A percentile compares a stretch with the other conserved stretches of the same genome.
Evolutionary conservation across 2,888 invertebrate genomes (phyloP).

Genomic region (Ectemnius continuus): DNA sequence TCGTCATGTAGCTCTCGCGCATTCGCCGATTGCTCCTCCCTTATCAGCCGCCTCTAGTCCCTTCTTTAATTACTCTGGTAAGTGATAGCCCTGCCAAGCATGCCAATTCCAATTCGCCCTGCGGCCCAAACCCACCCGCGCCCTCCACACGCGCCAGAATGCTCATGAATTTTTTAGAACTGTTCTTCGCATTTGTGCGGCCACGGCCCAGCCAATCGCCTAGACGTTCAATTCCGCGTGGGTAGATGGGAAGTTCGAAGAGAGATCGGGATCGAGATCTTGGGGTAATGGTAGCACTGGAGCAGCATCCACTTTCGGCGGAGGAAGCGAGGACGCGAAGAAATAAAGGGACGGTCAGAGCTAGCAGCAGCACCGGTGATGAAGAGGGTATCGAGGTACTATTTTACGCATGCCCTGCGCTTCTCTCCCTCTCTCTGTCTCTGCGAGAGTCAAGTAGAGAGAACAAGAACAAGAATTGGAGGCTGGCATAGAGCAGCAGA

Average conservation of each 20-base stretch:
- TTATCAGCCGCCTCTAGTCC: not conserved
- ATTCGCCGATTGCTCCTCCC: conserved; percentile 25
- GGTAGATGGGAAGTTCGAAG: conserved; percentile 9
- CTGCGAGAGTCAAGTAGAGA: conserved; percentile 11
- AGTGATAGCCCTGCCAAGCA: not conserved
- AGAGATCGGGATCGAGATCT: conserved; percentile 20
- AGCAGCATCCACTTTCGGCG: conserved; percentile 8
- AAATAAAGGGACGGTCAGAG: conserved; percentile 2
- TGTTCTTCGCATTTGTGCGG: not conserved
- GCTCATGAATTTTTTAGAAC: conserved; percentile 1
- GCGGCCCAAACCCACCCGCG: too few species aligned
- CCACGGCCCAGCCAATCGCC: conserved; percentile 5
- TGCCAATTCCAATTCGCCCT: not conserved
- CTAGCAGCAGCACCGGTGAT: conserved; percentile 19
- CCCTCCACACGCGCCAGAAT: not conserved
- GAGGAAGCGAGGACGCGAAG: conserved; percentile 18
- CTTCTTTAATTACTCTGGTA: conserved; percentile 19
- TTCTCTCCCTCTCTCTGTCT: too few species aligned
- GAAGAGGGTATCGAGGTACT: conserved; percentile 52
- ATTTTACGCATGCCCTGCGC: conserved; percentile 51
- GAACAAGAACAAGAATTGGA: conserved; percentile 12
- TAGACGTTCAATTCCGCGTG: conserved; percentile 25
- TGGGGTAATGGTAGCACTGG: conserved; percentile 8
- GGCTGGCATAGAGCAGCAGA: conserved; percentile 18
- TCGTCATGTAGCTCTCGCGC: conserved; percentile 40